Evolutionary conservation across 2,888 invertebrate genomes (phyloP).

Genomic region (Anaspis maculata): DNA sequence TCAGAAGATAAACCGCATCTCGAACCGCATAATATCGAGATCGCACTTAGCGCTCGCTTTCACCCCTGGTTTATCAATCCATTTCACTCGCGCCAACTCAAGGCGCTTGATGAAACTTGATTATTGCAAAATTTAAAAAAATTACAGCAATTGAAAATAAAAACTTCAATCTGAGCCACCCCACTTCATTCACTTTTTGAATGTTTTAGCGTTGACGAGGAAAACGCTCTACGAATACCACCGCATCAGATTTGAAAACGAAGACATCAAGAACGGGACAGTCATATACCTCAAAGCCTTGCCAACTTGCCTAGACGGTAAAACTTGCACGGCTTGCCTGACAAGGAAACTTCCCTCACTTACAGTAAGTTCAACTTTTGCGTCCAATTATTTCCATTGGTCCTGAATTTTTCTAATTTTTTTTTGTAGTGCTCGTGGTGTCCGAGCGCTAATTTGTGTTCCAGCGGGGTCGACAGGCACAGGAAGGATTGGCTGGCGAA

Average conservation of each 20-base stretch:
- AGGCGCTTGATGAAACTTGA: no score
- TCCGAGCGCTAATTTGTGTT: constrained; percentile 67
- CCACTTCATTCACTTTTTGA: no score
- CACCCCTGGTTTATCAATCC: no score
- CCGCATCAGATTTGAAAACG: constrained; percentile 71
- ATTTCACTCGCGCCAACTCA: no score
- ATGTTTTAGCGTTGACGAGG: constrained; percentile 80
- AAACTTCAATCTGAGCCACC: neutral
- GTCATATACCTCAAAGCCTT: constrained; percentile 72
- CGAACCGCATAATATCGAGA: no score
- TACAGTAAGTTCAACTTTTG: no score
- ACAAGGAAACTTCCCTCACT: constrained; percentile 49
- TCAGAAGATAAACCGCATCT: no score
- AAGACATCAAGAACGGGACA: constrained; percentile 71
- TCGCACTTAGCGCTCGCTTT: no score
- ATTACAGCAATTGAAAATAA: neutral
- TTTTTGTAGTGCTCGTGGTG: constrained; percentile 86
- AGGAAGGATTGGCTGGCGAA: constrained; percentile 80
- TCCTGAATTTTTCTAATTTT: no score
- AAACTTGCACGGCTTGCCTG: constrained; percentile 68
- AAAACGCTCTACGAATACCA: constrained; percentile 98
- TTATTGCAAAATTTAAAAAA: no score
- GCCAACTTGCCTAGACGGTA: constrained; percentile 74
- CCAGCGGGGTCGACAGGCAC: constrained; percentile 80
- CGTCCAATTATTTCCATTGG: no score